Percentiles rank a stretch among this genome's conserved stretches.
Conservation (phyloP, 2,888 invertebrate species). For the Quadroppia sp. region DNA sequence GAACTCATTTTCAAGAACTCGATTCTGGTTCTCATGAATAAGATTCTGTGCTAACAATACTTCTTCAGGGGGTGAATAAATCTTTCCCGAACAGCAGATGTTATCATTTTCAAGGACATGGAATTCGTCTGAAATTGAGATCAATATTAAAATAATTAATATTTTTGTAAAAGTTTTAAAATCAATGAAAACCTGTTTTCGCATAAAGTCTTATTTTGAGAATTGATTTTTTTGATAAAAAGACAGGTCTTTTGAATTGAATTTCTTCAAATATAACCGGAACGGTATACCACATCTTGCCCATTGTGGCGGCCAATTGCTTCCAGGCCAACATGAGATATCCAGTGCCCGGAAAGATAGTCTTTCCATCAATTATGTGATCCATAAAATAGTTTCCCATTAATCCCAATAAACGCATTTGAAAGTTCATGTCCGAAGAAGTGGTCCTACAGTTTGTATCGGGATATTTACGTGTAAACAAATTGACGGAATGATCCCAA, state of each 20-base stretch:
- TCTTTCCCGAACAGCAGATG: conserved; percentile 52
- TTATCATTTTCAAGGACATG: not conserved
- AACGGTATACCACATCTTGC: not conserved
- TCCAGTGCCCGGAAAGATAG: conserved; percentile 51
- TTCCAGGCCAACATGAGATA: conserved; percentile 53
- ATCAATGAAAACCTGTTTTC: no score
- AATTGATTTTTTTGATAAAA: conserved; percentile 33
- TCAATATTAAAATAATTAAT: not conserved
- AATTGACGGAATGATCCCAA: no score
- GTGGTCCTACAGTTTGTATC: conserved; percentile 42
- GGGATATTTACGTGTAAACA: conserved; percentile 16
- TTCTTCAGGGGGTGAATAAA: conserved; percentile 11
- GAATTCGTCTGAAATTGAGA: not conserved
- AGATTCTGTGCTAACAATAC: not conserved
- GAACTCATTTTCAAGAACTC: not conserved
- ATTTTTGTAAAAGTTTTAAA: no score
- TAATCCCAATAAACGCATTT: no score
- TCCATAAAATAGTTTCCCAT: no score
- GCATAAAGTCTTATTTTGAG: conserved; percentile 49
- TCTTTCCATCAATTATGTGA: conserved; percentile 59
- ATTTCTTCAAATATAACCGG: conserved; percentile 35
- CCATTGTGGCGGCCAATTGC: conserved; percentile 58
- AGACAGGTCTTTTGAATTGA: conserved; percentile 23
- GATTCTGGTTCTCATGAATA: not conserved
- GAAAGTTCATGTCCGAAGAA: conserved; percentile 63